Conservation (phyloP, 2,797 vertebrate species). For the Rhinella marina region DNA sequence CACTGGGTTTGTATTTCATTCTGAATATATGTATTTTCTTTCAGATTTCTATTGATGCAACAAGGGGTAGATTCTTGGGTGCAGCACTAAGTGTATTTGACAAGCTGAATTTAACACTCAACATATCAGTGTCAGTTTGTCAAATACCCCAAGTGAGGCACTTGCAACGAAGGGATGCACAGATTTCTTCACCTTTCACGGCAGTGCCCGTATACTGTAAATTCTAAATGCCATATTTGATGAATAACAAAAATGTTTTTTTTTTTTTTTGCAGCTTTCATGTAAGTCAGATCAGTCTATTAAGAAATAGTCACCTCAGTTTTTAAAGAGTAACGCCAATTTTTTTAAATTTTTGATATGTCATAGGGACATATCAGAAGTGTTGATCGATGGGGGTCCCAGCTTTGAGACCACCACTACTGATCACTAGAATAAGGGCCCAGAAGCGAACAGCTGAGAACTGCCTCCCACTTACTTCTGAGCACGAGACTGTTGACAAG, state of each 20-base stretch:
- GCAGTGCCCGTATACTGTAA: neutral
- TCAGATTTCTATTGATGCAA: neutral
- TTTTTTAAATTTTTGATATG: too few species aligned
- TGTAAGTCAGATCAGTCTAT: too few species aligned
- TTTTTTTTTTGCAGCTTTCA: too few species aligned
- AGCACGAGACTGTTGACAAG: too few species aligned
- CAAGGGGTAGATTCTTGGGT: slow-evolving; percentile 63
- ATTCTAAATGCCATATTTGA: neutral
- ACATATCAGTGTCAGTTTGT: slow-evolving; percentile 98
- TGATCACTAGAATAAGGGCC: too few species aligned
- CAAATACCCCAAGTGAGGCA: slow-evolving; percentile 99
- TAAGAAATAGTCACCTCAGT: too few species aligned
- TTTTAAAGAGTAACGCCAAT: too few species aligned
- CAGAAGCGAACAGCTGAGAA: too few species aligned
- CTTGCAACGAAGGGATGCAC: neutral
- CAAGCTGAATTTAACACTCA: slow-evolving; percentile 98
- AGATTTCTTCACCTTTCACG: neutral
- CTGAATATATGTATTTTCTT: neutral
- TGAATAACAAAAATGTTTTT: neutral
- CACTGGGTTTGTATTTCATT: neutral
- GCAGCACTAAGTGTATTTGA: slow-evolving; percentile 98
- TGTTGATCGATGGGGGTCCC: too few species aligned
- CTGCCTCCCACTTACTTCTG: too few species aligned
- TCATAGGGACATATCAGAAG: too few species aligned
- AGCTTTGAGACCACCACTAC: too few species aligned